phyloP scores from a whole-genome alignment of 1,140 invertebrate species.

The Pseudomyrmex concolor region DNA sequence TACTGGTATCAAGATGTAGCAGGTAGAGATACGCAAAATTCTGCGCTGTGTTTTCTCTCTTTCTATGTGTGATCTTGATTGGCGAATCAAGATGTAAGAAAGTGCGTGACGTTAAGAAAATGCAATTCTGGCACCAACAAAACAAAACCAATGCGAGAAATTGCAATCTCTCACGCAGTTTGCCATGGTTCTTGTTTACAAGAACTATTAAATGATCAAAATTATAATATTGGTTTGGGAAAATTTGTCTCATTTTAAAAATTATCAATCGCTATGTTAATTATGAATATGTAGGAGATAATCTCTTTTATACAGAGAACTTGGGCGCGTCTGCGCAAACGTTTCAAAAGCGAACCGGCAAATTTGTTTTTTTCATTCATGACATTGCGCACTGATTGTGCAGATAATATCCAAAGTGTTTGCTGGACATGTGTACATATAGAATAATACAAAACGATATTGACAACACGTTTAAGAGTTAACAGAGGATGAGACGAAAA shows the following conservation, averaged over 20 bases:
- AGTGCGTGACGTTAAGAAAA: conserved; percentile 30
- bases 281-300: conserved; percentile 54
- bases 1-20: conserved; percentile 55
- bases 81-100: conserved; percentile 7
- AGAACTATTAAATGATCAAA: conserved; percentile 40
- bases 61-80: background rate
- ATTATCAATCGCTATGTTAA: conserved; percentile 12
- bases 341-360: conserved; percentile 6
- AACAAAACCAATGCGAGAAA: conserved; percentile 59
- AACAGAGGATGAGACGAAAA: background rate
- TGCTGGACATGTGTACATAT: conserved; percentile 36
- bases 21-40: conserved; percentile 63
- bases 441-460: conserved; percentile 23
- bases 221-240: conserved; percentile 64
- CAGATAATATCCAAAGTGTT: conserved; percentile 63
- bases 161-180: conserved; percentile 50
- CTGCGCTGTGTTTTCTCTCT: conserved; percentile 22
- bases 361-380: background rate
- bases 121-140: conserved; percentile 14
- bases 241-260: conserved; percentile 23
- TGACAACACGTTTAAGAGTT: background rate
- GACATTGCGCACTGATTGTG: conserved; percentile 29
- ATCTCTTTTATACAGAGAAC: conserved; percentile 45
- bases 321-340: conserved; percentile 28
- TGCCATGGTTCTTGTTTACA: conserved; percentile 2